Evolutionary conservation across 2,113 vertebrate species (phyloP).

Genomic region (Campylomormyrus tamandua): DNA sequence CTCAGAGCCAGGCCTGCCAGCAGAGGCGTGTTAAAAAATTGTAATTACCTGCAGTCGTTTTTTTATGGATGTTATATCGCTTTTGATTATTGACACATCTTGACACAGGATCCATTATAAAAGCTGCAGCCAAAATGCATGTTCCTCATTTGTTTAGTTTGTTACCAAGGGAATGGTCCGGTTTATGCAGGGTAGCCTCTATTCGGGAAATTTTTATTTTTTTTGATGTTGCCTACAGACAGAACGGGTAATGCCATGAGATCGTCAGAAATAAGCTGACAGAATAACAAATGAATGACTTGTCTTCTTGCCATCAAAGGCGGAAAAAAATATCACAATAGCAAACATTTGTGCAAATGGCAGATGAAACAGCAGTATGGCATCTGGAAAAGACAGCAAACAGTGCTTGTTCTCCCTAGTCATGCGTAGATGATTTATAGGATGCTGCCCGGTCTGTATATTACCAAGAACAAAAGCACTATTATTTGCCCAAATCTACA

Average conservation of each 20-base stretch:
- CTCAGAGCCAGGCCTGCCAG: not conserved
- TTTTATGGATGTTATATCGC: not conserved
- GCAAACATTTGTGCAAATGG: not conserved
- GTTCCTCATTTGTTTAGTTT: constrained; percentile 10
- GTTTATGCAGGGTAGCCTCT: not conserved
- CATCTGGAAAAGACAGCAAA: not conserved
- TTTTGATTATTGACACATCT: not conserved
- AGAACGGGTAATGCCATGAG: not conserved
- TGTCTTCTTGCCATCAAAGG: constrained; percentile 8
- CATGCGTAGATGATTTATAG: not conserved
- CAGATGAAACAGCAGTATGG: not conserved
- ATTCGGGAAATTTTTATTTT: not conserved
- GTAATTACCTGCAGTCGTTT: not conserved
- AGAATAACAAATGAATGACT: not conserved
- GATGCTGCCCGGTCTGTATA: not conserved
- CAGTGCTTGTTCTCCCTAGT: not conserved
- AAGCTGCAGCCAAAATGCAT: not conserved
- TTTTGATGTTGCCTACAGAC: not conserved
- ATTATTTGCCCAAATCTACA: not conserved
- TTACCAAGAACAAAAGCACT: not conserved
- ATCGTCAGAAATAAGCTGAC: not conserved
- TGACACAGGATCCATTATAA: not conserved
- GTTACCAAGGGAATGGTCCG: not conserved
- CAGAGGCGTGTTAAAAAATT: not conserved
- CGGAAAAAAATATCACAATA: not conserved